Base-by-base conservation (phyloP, 2,888 invertebrate species). In the Diogma glabrata region DNA sequence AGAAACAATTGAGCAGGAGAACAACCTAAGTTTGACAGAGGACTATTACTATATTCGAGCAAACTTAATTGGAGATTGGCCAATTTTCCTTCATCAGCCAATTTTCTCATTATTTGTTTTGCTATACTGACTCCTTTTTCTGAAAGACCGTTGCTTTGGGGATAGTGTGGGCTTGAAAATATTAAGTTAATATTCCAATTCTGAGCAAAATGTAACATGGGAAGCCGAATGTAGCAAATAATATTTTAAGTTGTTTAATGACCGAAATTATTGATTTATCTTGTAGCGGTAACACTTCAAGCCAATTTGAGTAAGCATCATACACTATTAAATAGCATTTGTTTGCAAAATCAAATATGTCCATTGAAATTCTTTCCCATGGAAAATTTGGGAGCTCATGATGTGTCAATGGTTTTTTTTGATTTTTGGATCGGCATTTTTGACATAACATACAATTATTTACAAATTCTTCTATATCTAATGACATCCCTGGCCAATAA, bases 201-300 rank as follows among this genome's bases (percentile, higher is more conserved):
- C 1, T 19, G 16, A 6, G 55, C 40, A 49, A 51, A 54, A n/a
- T 33, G 7, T 47, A 47, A 46, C 59, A 52, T 14, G 62, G 62
- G 38, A 60, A 62, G 14, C 61, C 61, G 45, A 58, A 53, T 46
- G 47, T 49, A 40, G 50, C 54, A 51, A 62, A 56, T 17, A 53
- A 20, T 12, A 43, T 17, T 6, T 20, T 30, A n/a, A 58, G 22
- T n/a, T 5, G 9, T 3, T 20, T 46, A 10, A 57, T 55, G 10
- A 56, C 38, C 17, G 54, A 30, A 2, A 20, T 24, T 12, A 20
- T 19, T 30, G 55, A 51, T 33, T 54, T 53, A 20, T 53, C 45
- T 10, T 43, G 48, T 9, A 52, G 17, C 12, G 9, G 10, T 2
- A 3, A 1, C 20, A 36, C 17, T 9, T 53, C 22, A 3, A 55